phyloP scores from a whole-genome alignment of 2,888 invertebrate genomes.

The Exephanes ischioxanthus region DNA sequence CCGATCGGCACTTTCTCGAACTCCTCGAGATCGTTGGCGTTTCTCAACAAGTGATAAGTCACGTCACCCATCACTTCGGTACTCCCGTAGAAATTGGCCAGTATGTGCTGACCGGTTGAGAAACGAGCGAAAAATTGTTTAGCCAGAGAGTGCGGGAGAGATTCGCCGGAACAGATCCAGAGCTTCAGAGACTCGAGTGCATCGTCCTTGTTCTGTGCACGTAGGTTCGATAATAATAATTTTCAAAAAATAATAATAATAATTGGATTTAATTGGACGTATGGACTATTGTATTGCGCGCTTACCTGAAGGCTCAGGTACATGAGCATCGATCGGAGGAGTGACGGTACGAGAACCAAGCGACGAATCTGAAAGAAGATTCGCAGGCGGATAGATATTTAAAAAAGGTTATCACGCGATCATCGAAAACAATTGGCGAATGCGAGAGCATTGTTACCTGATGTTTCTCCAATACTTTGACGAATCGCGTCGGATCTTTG shows the following conservation, averaged over 20 bases:
- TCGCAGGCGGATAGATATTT: constrained; percentile 21
- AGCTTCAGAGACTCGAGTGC: constrained; percentile 88
- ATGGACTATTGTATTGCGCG: not conserved
- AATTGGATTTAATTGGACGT: not conserved
- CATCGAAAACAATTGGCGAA: not conserved
- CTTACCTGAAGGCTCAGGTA: constrained; percentile 88
- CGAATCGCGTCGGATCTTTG: constrained; percentile 92
- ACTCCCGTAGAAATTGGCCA: constrained; percentile 96
- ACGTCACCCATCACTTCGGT: constrained; percentile 97
- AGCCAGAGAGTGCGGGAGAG: constrained; percentile 90
- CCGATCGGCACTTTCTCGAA: constrained; percentile 93
- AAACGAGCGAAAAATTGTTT: constrained; percentile 92
- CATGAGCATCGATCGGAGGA: constrained; percentile 92
- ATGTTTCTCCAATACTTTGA: constrained; percentile 89
- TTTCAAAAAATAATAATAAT: not conserved
- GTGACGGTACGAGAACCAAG: constrained; percentile 94
- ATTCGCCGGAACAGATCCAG: constrained; percentile 96
- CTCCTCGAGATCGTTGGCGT: constrained; percentile 87
- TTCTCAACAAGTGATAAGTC: constrained; percentile 90
- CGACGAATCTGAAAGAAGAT: constrained; percentile 88
- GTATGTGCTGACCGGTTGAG: constrained; percentile 87
- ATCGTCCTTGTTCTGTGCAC: constrained; percentile 84
- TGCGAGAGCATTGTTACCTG: constrained; percentile 85
- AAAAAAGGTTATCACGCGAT: not conserved
- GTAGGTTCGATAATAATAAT: not conserved